Conservation (phyloP, 2,113 vertebrate genomes). For the Nycticorax nycticorax region DNA sequence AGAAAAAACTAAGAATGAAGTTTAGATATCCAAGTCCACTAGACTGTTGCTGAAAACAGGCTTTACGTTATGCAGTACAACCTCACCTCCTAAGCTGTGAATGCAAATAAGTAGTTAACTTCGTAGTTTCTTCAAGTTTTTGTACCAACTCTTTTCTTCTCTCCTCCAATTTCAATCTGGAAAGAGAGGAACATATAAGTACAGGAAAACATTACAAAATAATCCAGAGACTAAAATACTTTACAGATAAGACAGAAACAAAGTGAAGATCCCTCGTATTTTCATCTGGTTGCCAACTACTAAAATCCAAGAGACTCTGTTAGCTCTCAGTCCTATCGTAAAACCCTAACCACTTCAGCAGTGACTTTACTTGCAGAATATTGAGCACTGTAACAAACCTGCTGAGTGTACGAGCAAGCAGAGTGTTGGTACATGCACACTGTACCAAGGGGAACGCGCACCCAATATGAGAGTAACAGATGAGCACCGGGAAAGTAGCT, state of each 20-base stretch:
- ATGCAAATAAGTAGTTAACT: slow-evolving; percentile 81
- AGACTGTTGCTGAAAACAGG: background rate
- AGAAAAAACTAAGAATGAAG: background rate
- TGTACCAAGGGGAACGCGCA: background rate
- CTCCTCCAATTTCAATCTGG: slow-evolving; percentile 83
- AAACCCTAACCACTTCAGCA: background rate
- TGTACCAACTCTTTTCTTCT: slow-evolving; percentile 79
- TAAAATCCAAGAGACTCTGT: background rate
- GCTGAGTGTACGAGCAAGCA: background rate
- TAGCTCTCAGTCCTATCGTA: background rate
- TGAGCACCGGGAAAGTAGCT: background rate
- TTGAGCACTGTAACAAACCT: background rate
- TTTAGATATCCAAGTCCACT: background rate
- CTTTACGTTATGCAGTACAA: background rate
- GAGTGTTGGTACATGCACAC: background rate
- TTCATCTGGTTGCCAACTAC: background rate
- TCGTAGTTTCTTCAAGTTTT: slow-evolving; percentile 84
- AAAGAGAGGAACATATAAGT: background rate
- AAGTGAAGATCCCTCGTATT: background rate
- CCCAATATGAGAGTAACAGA: background rate
- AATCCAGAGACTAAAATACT: background rate
- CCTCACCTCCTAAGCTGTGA: slow-evolving; percentile 83
- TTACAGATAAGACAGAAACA: background rate
- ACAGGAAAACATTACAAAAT: background rate
- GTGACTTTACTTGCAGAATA: background rate